Conservation (phyloP, 2,888 invertebrate genomes). For the Drosophila aldrichi region DNA sequence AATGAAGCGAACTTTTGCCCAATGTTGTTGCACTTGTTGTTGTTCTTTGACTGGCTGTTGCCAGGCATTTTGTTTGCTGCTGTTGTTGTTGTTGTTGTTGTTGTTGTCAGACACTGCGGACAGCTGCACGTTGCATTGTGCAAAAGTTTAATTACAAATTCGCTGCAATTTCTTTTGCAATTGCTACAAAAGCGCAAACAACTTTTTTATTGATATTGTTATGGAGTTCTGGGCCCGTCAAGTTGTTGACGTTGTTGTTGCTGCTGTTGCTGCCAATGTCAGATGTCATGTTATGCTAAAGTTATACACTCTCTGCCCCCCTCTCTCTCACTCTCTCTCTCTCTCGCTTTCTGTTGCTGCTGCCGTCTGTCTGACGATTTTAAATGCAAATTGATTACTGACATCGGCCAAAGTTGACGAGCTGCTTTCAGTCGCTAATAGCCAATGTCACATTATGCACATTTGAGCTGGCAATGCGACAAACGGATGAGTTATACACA, state of each 20-base stretch:
- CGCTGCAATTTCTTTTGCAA: slow-evolving; percentile 59
- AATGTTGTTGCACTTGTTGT: slow-evolving; percentile 26
- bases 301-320: slow-evolving; percentile 44
- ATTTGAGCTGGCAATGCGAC: slow-evolving; percentile 18
- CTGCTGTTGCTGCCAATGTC: slow-evolving; percentile 59
- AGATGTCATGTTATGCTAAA: slow-evolving; percentile 74
- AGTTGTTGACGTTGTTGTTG: slow-evolving; percentile 5
- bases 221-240: slow-evolving; percentile 50
- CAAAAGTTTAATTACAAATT: slow-evolving; percentile 79
- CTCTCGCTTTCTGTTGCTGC: slow-evolving; percentile 30
- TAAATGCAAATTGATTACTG: slow-evolving; percentile 78
- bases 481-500: slow-evolving; percentile 21
- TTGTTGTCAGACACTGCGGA: slow-evolving; percentile 73
- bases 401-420: slow-evolving; percentile 60
- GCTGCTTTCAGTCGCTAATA: slow-evolving; percentile 69
- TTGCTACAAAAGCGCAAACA: slow-evolving; percentile 62
- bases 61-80: slow-evolving; percentile 63
- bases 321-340: slow-evolving; percentile 22
- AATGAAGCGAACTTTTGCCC: slow-evolving; percentile 65
- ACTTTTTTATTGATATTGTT: slow-evolving; percentile 80
- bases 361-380: slow-evolving; percentile 48
- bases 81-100: slow-evolving; percentile 30
- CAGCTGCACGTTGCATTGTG: slow-evolving; percentile 68
- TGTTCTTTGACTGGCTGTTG: slow-evolving; percentile 58
- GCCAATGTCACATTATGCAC: slow-evolving; percentile 61